Evolutionary conservation across 2,113 vertebrate genomes (phyloP), one percentile per base, ranked within the genome.

Genomic region (Arenaria interpres): DNA sequence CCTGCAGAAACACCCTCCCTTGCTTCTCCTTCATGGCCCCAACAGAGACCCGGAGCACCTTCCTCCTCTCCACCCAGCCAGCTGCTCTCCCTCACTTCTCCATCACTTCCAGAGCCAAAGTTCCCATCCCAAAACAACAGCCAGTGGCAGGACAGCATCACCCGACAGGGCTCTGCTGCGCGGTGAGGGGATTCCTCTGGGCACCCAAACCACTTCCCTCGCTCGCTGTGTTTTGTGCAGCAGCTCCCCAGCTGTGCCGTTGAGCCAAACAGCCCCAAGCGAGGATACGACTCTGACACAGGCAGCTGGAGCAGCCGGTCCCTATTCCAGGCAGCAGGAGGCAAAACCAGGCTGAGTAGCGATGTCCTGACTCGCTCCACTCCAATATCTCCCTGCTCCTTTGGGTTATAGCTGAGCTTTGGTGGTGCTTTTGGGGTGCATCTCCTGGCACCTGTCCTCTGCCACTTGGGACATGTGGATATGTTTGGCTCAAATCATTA

Each of bases 101-200:
- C 32, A 46, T 54, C 43, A 30, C 51, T 68, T 11, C 37, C 39
- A 78, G 19, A 75, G 41, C n/a, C n/a, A 14, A 64, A 79, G 57
- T 22, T 60, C 46, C 48, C 25, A 77, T 15, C 32, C 77, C 46
- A 59, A 74, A 78, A 27, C 7, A 32, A 93, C 85, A 87, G 46
- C 19, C 73, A 78, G n/a, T 3, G 1, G 41, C 85, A 89, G 17
- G 11, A 69, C 48, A 84, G 2, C 45, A 86, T 32, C 54, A 66
- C 21, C 22, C 4, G 0, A 35, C 16, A n/a, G 0, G 1, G 28
- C 56, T 82, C n/a, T 2, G 7, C n/a, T 62, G 62, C 0, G 0
- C 2, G 8, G 45, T 1, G 1, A 59, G 48, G 67, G 62, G 82
- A 88, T 50, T 92, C 48, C 57, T 85, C 51, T 51, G 72, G 9